phyloP scores from a whole-genome alignment of 2,888 invertebrate species.

The Sminthurinus aureus region DNA sequence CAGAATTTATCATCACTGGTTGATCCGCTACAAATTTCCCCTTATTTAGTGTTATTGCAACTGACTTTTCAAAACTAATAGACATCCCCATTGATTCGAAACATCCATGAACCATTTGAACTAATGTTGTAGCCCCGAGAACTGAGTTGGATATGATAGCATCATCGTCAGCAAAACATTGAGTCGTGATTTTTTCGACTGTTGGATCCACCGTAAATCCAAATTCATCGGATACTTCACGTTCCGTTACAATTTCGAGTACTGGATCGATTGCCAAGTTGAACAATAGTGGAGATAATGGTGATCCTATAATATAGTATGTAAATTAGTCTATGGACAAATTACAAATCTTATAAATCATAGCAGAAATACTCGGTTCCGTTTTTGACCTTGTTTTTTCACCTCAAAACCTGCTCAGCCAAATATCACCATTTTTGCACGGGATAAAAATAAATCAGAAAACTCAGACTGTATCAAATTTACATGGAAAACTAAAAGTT shows the following conservation, averaged over 20 bases:
- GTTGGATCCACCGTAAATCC: neutral
- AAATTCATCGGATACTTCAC: neutral
- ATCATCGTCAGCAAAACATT: neutral
- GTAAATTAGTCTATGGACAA: too few species aligned
- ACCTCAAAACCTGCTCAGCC: too few species aligned
- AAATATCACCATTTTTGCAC: too few species aligned
- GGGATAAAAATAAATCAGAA: too few species aligned
- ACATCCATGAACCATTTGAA: neutral
- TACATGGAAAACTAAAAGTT: too few species aligned
- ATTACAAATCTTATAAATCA: too few species aligned
- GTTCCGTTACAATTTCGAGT: neutral
- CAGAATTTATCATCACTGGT: neutral
- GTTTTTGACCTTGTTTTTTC: too few species aligned
- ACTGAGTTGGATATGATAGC: neutral
- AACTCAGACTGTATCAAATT: too few species aligned
- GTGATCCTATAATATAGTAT: too few species aligned
- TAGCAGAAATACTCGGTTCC: too few species aligned
- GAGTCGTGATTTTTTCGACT: neutral
- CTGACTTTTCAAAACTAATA: neutral
- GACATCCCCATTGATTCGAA: neutral
- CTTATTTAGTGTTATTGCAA: neutral
- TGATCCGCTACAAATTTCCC: neutral
- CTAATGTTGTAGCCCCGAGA: neutral
- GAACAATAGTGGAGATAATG: neutral
- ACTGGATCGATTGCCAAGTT: neutral